These are phyloP conservation scores for Callinectes sapidus DNA, from an alignment of 2,888 invertebrate species.

Conservation along the genomic window DNA sequence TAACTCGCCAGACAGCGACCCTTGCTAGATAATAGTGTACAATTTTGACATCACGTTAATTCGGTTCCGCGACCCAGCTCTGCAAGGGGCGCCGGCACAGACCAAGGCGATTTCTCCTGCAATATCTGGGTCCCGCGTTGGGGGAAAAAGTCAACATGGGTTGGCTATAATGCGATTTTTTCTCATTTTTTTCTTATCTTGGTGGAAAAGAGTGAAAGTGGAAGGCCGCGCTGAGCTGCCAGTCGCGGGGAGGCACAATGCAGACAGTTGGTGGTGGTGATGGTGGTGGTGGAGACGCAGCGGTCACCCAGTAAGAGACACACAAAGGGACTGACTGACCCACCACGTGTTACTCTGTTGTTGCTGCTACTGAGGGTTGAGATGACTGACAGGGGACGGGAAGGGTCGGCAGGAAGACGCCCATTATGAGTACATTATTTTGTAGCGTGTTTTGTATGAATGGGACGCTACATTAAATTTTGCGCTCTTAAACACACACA, in stretches of 20 bases:
- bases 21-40: not conserved
- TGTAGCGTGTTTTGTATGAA: not conserved
- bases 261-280: not conserved
- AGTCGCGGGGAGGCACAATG: slow-evolving; percentile 19
- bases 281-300: not conserved
- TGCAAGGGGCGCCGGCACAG: not conserved
- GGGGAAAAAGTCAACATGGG: not conserved
- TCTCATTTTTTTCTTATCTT: not conserved
- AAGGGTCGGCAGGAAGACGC: not conserved
- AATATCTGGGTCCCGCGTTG: not conserved
- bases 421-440: not conserved
- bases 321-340: not conserved
- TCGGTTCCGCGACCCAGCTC: not conserved
- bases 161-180: not conserved
- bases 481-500: not conserved
- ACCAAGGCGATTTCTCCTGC: not conserved
- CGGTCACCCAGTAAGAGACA: not conserved
- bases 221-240: slow-evolving; percentile 4
- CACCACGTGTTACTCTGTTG: not conserved
- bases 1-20: not conserved
- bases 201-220: slow-evolving; percentile 32
- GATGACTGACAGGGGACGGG: not conserved
- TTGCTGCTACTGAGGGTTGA: not conserved
- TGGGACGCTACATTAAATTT: not conserved
- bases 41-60: slow-evolving; percentile 12